Evolutionary conservation across 1,140 invertebrate genomes (phyloP).

Genomic region (Macrostomum lignano): DNA sequence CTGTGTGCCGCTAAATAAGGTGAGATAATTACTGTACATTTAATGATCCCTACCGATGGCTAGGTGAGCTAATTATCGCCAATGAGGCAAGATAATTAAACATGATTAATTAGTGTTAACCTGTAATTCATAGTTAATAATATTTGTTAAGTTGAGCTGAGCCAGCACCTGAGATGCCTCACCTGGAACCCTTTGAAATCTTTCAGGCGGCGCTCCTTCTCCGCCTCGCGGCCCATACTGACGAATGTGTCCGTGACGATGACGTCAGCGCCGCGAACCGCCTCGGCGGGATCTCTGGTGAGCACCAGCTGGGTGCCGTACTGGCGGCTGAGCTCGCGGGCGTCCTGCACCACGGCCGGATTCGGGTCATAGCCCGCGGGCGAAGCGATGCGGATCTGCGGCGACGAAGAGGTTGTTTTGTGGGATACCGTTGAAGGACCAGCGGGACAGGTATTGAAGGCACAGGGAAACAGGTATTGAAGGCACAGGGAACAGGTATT

Average conservation of each 20-base stretch:
- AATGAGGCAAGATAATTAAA: too few species aligned
- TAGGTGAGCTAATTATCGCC: too few species aligned
- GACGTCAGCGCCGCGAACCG: slow-evolving; percentile 12
- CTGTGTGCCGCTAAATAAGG: too few species aligned
- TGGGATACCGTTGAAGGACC: too few species aligned
- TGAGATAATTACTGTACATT: too few species aligned
- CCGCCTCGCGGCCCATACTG: slow-evolving; percentile 15
- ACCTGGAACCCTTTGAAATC: slow-evolving; percentile 14
- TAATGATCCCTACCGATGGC: too few species aligned
- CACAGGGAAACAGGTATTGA: too few species aligned
- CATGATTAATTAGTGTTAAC: too few species aligned
- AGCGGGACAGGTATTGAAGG: too few species aligned
- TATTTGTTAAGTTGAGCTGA: background rate
- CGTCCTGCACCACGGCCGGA: slow-evolving; percentile 7
- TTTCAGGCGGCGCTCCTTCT: slow-evolving; percentile 10
- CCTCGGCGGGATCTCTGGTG: slow-evolving; percentile 12
- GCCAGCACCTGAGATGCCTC: slow-evolving; percentile 1
- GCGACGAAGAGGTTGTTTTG: too few species aligned
- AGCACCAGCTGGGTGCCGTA: slow-evolving; percentile 9
- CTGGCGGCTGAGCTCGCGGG: slow-evolving; percentile 8
- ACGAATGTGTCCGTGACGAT: slow-evolving; percentile 16
- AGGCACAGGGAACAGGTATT: too few species aligned
- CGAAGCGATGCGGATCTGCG: slow-evolving; percentile 6
- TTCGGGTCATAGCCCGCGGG: slow-evolving; percentile 11
- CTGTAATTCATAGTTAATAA: background rate